A percentile compares a stretch with the other conserved stretches of the same genome.
phyloP scores from a whole-genome alignment of 64 coral and sea anemone genomes.

The Montipora efflorescens region DNA sequence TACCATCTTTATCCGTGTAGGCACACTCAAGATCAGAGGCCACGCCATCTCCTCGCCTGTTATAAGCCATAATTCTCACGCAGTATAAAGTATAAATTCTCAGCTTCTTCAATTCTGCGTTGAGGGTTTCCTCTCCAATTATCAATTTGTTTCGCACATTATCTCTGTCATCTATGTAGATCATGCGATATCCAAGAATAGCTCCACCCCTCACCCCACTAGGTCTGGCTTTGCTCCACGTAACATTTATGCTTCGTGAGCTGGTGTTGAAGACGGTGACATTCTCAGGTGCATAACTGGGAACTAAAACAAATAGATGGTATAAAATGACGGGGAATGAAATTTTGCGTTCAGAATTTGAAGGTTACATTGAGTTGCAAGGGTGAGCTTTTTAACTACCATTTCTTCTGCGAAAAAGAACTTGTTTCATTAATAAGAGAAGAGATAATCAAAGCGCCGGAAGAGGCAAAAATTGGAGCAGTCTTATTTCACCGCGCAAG shows the following conservation, averaged over 20 bases:
- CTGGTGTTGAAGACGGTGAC: slow-evolving; percentile 65
- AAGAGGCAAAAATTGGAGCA: too few relatives aligned
- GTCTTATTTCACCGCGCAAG: too few relatives aligned
- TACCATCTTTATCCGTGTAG: slow-evolving; percentile 71
- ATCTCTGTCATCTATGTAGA: slow-evolving; percentile 9
- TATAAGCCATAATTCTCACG: slow-evolving; percentile 54
- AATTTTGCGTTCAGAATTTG: too few relatives aligned
- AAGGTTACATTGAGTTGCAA: too few relatives aligned
- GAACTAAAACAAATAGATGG: slow-evolving; percentile 6
- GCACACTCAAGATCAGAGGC: slow-evolving; percentile 41
- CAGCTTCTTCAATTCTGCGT: slow-evolving; percentile 10
- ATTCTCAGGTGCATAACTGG: slow-evolving; percentile 24
- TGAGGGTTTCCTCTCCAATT: slow-evolving; percentile 9
- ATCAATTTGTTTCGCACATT: slow-evolving; percentile 11
- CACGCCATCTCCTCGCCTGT: slow-evolving; percentile 69
- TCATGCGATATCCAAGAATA: slow-evolving; percentile 46
- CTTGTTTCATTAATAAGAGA: too few relatives aligned
- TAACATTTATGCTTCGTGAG: slow-evolving; percentile 67
- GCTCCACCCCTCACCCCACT: background rate
- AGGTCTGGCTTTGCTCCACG: slow-evolving; percentile 27
- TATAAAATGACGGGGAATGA: too few relatives aligned
- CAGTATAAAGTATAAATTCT: slow-evolving; percentile 56
- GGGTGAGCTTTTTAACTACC: too few relatives aligned
- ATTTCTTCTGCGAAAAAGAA: too few relatives aligned
- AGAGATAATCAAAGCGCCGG: too few relatives aligned